phyloP scores from a whole-genome alignment of 2,888 invertebrate species.

The Caradrina kadenii region DNA sequence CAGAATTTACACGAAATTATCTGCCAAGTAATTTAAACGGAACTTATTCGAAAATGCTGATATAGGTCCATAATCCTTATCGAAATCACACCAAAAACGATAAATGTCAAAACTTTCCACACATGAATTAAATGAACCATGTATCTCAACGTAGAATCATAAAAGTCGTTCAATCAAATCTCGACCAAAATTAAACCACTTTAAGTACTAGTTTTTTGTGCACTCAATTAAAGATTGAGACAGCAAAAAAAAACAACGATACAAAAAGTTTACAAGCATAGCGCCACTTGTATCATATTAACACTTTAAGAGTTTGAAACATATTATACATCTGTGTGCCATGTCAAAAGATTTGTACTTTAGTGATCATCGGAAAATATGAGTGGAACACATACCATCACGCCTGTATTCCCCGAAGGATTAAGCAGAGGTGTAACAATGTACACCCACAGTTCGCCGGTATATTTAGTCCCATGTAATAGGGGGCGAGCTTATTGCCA shows the following conservation, averaged over 20 bases:
- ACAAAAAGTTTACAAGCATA: constrained; percentile 45
- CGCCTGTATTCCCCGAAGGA: no score
- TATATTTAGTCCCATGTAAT: no score
- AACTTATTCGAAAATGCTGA: background rate
- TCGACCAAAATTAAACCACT: constrained; percentile 26
- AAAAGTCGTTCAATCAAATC: constrained; percentile 15
- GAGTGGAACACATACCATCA: no score
- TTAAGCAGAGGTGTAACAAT: no score
- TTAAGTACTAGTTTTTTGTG: constrained; percentile 31
- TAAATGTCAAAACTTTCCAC: background rate
- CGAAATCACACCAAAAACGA: constrained; percentile 13
- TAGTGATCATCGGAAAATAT: no score
- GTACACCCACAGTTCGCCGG: no score
- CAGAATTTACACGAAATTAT: no score
- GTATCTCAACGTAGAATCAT: constrained; percentile 1
- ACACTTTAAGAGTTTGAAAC: constrained; percentile 7
- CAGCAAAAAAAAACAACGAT: constrained; percentile 43
- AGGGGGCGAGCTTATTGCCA: no score
- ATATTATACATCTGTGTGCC: constrained; percentile 25
- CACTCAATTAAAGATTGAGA: constrained; percentile 31
- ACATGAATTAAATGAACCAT: background rate
- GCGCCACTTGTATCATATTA: constrained; percentile 52
- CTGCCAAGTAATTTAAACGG: background rate
- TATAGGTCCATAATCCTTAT: background rate
- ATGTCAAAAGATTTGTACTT: background rate